These are phyloP conservation scores for Lipophrys pholis DNA, from an alignment of 2,113 vertebrate genomes.

Conservation along the genomic window DNA sequence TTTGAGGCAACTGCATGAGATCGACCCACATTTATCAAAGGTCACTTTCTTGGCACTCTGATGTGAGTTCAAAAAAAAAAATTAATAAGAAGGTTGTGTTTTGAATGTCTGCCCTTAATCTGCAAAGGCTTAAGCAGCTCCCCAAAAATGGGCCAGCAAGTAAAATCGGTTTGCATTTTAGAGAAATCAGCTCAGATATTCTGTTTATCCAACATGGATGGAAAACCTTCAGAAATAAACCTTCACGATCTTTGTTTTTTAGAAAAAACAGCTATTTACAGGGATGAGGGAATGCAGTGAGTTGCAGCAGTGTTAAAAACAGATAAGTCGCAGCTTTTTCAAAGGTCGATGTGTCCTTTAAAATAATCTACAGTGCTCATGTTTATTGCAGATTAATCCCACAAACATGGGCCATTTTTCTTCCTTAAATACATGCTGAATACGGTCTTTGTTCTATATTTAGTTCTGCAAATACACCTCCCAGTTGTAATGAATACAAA, in stretches of 20 bases:
- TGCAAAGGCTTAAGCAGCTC: not conserved
- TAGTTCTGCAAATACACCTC: not conserved
- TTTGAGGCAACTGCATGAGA: not conserved
- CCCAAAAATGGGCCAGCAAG: not conserved
- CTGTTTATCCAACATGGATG: not conserved
- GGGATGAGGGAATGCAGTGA: slow-evolving; percentile 9
- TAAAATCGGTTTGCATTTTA: not conserved
- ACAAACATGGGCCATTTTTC: not conserved
- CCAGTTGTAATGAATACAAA: not conserved
- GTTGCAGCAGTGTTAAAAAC: not conserved
- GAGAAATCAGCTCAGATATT: not conserved
- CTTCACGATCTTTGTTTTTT: not conserved
- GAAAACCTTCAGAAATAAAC: no score
- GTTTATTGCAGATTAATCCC: no score
- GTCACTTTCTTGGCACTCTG: not conserved
- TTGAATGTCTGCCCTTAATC: not conserved
- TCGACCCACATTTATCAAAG: slow-evolving; percentile 3
- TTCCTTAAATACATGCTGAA: slow-evolving; percentile 19
- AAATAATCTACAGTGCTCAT: no score
- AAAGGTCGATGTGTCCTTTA: not conserved
- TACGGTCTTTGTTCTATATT: not conserved
- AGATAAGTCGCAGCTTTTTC: not conserved
- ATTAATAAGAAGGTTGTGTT: not conserved
- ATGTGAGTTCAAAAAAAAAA: not conserved
- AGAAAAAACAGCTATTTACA: not conserved